Evolutionary conservation across 2,113 vertebrate genomes (phyloP), one percentile per base, ranked within the genome.

Genomic region (Hirundichthys speculiger): DNA sequence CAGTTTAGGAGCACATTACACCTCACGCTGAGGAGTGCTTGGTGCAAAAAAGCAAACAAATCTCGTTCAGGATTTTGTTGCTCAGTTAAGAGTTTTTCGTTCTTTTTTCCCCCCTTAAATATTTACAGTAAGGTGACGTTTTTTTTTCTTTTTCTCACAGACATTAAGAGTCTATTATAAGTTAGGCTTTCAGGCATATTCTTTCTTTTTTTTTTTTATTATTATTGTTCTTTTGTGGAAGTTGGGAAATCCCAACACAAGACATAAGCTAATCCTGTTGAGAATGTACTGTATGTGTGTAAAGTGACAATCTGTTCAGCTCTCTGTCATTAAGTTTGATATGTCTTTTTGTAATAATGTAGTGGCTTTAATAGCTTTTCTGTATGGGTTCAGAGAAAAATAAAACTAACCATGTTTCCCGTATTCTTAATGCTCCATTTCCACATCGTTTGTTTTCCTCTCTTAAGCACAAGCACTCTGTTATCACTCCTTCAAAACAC

Each of bases 261-360:
- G 80, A 88, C 76, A 87, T 90, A 89, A 90, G 90, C 86, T 91
- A 88, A 88, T 88, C 83, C 68, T 83, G 59, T 79, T 83, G 66
- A 87, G 83, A 88, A 90, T 90, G 88, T 91, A 91, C 81, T 91
- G 87, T 89, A 86, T 83, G 84, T 88, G 75, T 91, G 85, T 86
- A 84, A 86, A 80, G 80, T 86, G 80, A 88, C 88, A 88, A 85
- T 89, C 86, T 89, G 75, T 84, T 86, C 50, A 78, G 71, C 66
- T 84, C 60, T 82, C 65, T 87, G 78, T 90, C 69, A 82, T 82
- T 83, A 77, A 57, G 69, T 84, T 80, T 80, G 71, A 87, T 76
- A 77, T 85, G 77, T 81, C 79, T 83, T 83, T 83, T 88, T 88
- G 83, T 86, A 80, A 82, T 72, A 79, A 72, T 83, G 61, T 80